These are phyloP conservation scores for Patella depressa DNA, from an alignment of 2,888 invertebrate species.

Conservation along the genomic window DNA sequence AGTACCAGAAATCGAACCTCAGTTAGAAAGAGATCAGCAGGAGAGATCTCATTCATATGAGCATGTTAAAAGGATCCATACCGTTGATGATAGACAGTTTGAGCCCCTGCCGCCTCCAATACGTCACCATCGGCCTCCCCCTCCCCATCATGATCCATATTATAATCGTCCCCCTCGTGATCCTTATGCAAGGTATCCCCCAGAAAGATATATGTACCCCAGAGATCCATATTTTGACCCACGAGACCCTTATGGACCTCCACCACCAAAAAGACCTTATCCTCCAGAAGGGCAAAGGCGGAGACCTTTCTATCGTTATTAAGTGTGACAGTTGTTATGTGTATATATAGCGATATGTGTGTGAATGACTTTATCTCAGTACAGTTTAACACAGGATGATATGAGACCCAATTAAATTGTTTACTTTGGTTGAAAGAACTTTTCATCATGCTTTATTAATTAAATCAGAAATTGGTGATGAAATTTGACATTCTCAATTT, in stretches of 20 bases:
- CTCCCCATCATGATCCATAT: slow-evolving; percentile 18
- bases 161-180: slow-evolving; percentile 14
- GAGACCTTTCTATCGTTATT: background rate
- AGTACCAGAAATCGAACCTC: background rate
- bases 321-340: background rate
- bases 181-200: slow-evolving; percentile 12
- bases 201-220: slow-evolving; percentile 18
- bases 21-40: background rate
- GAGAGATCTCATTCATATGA: background rate
- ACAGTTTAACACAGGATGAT: no score
- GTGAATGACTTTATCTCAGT: no score
- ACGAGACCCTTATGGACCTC: slow-evolving; percentile 31
- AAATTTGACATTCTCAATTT: no score
- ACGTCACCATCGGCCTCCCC: slow-evolving; percentile 13
- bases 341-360: no score
- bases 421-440: no score
- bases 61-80: background rate
- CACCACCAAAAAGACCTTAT: slow-evolving; percentile 39
- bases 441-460: no score
- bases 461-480: no score
- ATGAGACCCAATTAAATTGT: no score
- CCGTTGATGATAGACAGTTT: background rate
- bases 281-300: slow-evolving; percentile 11
- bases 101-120: background rate
- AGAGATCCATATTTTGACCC: slow-evolving; percentile 18